phyloP scores from a whole-genome alignment of 2,113 vertebrate species.

The Seriola rivoliana region DNA sequence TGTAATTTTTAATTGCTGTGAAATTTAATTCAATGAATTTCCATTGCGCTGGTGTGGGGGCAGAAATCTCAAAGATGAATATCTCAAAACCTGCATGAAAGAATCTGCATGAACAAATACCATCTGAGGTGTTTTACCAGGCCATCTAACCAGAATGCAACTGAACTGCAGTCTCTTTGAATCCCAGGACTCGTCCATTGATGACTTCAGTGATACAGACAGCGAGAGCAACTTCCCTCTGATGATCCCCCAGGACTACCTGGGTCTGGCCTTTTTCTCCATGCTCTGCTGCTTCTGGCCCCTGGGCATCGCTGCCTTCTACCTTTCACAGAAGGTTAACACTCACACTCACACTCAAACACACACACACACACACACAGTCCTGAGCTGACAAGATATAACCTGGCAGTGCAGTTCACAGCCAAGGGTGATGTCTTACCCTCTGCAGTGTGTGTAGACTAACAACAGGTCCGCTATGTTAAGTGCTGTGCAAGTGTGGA shows the following conservation, averaged over 20 bases:
- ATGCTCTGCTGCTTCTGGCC: constrained; percentile 96
- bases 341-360: constrained; percentile 11
- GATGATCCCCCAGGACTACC: constrained; percentile 90
- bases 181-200: constrained; percentile 86
- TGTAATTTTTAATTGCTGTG: background rate
- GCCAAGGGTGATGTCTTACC: constrained; percentile 22
- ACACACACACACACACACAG: constrained; percentile 6
- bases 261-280: constrained; percentile 92
- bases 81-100: background rate
- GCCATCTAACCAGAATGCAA: constrained; percentile 20
- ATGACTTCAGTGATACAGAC: constrained; percentile 88
- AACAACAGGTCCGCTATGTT: constrained; percentile 37
- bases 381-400: constrained; percentile 44
- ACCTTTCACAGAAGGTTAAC: constrained; percentile 91
- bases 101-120: background rate
- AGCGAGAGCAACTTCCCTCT: constrained; percentile 87
- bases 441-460: constrained; percentile 15
- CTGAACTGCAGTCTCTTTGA: constrained; percentile 26
- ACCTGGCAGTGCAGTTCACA: constrained; percentile 47
- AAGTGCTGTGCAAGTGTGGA: constrained; percentile 4
- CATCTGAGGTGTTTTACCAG: background rate
- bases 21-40: background rate
- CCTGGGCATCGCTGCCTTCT: constrained; percentile 92
- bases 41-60: background rate
- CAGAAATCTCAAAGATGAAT: background rate